A percentile compares a stretch with the other conserved stretches of the same genome.
phyloP scores from a whole-genome alignment of 30 jellyfish, hydroid and myxozoan genomes.

The Aurelia aurita complex sp. Pacific region DNA sequence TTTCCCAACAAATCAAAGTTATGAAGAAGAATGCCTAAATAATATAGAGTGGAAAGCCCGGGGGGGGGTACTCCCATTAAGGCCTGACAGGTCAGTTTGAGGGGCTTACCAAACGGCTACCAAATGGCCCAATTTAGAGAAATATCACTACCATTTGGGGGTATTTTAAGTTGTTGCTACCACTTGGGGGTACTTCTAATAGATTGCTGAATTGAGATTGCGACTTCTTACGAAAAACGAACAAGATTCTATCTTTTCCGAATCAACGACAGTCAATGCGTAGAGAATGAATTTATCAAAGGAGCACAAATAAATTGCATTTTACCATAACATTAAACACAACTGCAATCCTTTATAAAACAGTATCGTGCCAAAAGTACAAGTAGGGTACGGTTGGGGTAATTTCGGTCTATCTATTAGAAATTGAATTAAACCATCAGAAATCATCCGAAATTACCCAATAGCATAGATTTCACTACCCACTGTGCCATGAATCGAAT shows the following conservation, averaged over 20 bases:
- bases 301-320: background rate
- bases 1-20: no score
- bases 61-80: background rate
- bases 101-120: constrained; percentile 4
- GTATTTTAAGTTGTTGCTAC: constrained; percentile 2
- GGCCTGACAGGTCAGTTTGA: background rate
- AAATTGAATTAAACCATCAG: no score
- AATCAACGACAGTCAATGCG: constrained; percentile 8
- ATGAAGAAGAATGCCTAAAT: no score
- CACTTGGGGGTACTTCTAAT: constrained; percentile 6
- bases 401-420: no score
- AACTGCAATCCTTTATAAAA: no score
- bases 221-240: background rate
- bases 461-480: no score
- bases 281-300: constrained; percentile 4
- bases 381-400: no score
- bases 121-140: constrained; percentile 20
- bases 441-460: no score
- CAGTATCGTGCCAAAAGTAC: no score
- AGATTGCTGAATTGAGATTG: background rate
- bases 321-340: background rate
- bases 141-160: constrained; percentile 7
- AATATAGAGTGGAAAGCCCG: background rate
- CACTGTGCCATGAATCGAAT: no score
- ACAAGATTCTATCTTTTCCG: constrained; percentile 4